These are phyloP conservation scores for Pterocles burchelli DNA, from an alignment of 2,113 vertebrate genomes.

Conservation along the genomic window DNA sequence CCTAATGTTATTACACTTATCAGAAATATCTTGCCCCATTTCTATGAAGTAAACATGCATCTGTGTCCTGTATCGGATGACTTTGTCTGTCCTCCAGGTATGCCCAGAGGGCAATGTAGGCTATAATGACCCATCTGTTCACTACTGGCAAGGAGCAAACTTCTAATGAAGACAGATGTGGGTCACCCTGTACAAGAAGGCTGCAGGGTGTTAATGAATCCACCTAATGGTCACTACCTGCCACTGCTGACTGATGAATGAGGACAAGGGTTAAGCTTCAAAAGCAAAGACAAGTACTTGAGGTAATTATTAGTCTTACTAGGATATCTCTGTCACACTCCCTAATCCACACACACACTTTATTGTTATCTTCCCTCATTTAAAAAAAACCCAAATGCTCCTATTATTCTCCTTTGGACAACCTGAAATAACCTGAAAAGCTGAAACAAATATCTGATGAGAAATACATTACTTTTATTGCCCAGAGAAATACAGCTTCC, in stretches of 20 bases:
- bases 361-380: conserved; percentile 29
- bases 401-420: not conserved
- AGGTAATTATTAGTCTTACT: conserved; percentile 70
- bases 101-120: conserved; percentile 75
- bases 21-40: not conserved
- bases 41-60: conserved; percentile 34
- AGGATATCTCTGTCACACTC: conserved; percentile 34
- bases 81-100: conserved; percentile 81
- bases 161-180: conserved; percentile 89
- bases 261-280: conserved; percentile 75
- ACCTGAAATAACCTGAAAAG: conserved; percentile 26
- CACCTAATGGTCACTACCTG: conserved; percentile 83
- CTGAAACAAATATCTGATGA: not conserved
- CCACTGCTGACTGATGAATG: conserved; percentile 79
- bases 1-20: not conserved
- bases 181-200: conserved; percentile 73
- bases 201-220: conserved; percentile 83
- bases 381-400: not conserved
- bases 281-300: conserved; percentile 70
- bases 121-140: conserved; percentile 87
- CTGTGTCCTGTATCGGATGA: conserved; percentile 55
- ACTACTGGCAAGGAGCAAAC: conserved; percentile 76
- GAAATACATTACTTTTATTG: conserved; percentile 18
- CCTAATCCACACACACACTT: not conserved
- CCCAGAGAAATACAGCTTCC: not conserved